These are phyloP conservation scores for Achatina immaculata DNA, from an alignment of 1,140 invertebrate species.

Conservation along the genomic window DNA sequence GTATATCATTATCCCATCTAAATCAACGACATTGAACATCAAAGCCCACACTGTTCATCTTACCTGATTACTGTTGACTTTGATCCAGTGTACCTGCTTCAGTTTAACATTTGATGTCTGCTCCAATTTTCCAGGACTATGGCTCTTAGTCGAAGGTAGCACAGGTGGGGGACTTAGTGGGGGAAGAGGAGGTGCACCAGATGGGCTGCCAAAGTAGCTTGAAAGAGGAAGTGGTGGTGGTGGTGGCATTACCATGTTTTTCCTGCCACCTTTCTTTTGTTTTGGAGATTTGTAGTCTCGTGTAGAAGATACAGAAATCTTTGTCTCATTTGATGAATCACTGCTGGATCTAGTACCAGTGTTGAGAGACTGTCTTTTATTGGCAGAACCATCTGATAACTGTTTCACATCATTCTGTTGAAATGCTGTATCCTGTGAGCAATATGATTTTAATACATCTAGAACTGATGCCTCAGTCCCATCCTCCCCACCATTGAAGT, in stretches of 20 bases:
- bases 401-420: background rate
- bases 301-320: background rate
- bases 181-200: background rate
- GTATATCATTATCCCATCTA: no score
- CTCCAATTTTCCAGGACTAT: background rate
- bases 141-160: background rate
- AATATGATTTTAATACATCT: background rate
- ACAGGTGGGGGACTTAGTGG: slow-evolving; percentile 19
- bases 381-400: background rate
- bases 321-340: background rate
- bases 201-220: background rate
- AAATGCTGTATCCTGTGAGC: background rate
- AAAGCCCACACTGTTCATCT: background rate
- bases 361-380: no score
- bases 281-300: background rate
- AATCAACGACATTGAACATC: no score
- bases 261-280: background rate
- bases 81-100: slow-evolving; percentile 46
- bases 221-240: slow-evolving; percentile 21
- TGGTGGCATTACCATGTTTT: background rate
- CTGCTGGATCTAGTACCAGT: background rate
- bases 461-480: background rate
- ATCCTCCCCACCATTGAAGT: background rate
- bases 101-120: slow-evolving; percentile 31
- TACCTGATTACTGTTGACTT: slow-evolving; percentile 37